These are phyloP conservation scores for Pinctada fucata DNA, from an alignment of 2,888 invertebrate genomes.

Conservation along the genomic window DNA sequence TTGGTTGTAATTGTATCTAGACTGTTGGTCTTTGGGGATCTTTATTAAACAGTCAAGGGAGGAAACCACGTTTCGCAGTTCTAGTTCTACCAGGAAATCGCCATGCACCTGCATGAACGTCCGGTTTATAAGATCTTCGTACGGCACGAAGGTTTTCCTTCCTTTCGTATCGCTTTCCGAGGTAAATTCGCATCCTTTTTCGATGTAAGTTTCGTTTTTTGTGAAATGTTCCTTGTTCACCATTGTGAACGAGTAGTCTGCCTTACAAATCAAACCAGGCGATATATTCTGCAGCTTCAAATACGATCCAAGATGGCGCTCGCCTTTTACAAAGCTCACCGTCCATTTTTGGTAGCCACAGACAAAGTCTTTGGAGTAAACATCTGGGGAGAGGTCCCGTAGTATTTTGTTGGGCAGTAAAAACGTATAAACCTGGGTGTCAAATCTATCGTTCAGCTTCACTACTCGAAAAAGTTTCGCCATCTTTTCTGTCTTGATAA, in stretches of 20 bases:
- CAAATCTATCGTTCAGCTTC: constrained; percentile 88
- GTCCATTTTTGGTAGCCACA: constrained; percentile 91
- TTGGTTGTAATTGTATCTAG: constrained; percentile 56
- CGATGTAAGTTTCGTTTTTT: constrained; percentile 87
- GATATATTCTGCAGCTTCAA: constrained; percentile 87
- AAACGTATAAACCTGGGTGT: constrained; percentile 90
- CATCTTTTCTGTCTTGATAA: constrained; percentile 46
- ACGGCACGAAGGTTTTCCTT: constrained; percentile 71
- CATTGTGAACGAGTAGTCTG: constrained; percentile 89
- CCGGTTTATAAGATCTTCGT: constrained; percentile 76
- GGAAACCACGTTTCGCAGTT: constrained; percentile 86
- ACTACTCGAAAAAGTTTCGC: constrained; percentile 83
- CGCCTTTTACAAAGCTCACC: constrained; percentile 86
- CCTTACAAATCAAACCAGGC: constrained; percentile 86
- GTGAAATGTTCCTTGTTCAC: constrained; percentile 88
- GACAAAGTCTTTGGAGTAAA: constrained; percentile 88
- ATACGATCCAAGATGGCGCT: constrained; percentile 87
- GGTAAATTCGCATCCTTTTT: constrained; percentile 83
- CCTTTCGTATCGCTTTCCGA: constrained; percentile 70
- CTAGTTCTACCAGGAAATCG: constrained; percentile 88
- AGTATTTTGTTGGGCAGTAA: constrained; percentile 88
- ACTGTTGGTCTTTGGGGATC: constrained; percentile 78
- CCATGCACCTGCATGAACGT: constrained; percentile 88
- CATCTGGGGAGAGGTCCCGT: constrained; percentile 87
- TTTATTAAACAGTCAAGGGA: constrained; percentile 85